Conservation (phyloP, 2,797 vertebrate genomes). For the Valencia hispanica region DNA sequence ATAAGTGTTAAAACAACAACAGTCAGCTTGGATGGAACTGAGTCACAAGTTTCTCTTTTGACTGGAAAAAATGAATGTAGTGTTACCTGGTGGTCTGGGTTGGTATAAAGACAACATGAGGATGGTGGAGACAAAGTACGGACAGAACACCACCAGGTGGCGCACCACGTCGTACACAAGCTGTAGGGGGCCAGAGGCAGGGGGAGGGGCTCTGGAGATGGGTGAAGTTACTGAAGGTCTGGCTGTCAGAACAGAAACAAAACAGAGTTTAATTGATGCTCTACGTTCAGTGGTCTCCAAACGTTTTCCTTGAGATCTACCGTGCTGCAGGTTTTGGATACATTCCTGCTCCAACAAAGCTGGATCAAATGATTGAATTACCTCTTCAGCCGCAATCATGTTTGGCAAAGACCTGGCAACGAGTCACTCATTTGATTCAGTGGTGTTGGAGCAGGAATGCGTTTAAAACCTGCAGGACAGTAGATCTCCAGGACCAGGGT, state of each 20-base stretch:
- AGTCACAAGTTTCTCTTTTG: not conserved
- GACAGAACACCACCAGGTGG: constrained; percentile 9
- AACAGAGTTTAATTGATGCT: not conserved
- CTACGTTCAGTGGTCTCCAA: no score
- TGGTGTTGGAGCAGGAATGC: no score
- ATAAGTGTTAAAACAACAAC: not conserved
- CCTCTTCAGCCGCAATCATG: no score
- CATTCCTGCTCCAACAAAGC: no score
- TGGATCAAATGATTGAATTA: no score
- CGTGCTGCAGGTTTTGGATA: no score
- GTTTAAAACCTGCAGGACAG: no score
- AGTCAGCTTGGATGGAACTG: not conserved
- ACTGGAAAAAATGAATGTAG: not conserved
- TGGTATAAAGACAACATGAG: constrained; percentile 8
- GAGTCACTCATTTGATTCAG: no score
- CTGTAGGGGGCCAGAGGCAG: not conserved
- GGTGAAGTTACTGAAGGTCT: not conserved
- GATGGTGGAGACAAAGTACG: constrained; percentile 10
- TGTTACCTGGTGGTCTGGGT: not conserved
- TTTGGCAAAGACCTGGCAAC: no score
- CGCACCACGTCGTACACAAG: not conserved
- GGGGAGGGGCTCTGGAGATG: not conserved
- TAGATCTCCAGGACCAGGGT: no score
- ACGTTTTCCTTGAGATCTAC: no score
- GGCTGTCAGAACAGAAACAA: not conserved